Percentiles rank a stretch among this genome's conserved stretches.
These are phyloP conservation scores for Anagrus nilaparvatae DNA, from an alignment of 1,140 invertebrate species.

Conservation along the genomic window DNA sequence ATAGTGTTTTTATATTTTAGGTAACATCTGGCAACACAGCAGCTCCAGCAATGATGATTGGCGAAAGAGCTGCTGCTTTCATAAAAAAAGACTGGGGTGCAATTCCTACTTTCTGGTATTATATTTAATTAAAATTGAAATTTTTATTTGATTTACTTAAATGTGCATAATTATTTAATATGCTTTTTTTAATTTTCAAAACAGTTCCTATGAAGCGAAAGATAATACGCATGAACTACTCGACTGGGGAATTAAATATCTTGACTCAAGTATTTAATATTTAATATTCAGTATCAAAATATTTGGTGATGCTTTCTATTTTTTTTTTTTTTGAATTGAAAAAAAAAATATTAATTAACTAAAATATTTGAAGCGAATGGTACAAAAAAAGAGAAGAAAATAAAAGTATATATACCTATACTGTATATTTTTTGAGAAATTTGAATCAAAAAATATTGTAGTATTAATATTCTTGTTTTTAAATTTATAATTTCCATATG, in stretches of 20 bases:
- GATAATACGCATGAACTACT: constrained; percentile 31
- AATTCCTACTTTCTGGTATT: constrained; percentile 28
- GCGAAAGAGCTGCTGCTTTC: constrained; percentile 41
- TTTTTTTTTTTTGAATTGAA: not conserved
- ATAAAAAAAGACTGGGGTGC: constrained; percentile 40
- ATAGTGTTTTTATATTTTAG: constrained; percentile 16
- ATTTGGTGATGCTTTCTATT: constrained; percentile 22
- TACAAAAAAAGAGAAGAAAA: no score
- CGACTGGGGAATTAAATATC: constrained; percentile 33
- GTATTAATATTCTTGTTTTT: no score
- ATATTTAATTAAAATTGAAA: constrained; percentile 15
- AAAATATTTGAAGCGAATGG: no score
- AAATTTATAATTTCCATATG: no score
- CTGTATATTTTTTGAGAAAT: constrained; percentile 12
- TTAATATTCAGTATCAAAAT: no score
- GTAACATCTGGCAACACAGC: constrained; percentile 41
- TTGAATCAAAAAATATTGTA: constrained; percentile 16
- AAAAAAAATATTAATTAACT: no score
- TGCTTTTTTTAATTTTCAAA: constrained; percentile 12
- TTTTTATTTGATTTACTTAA: no score
- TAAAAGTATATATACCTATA: constrained; percentile 1
- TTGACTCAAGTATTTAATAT: constrained; percentile 30
- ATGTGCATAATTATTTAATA: no score
- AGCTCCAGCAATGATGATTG: constrained; percentile 49
- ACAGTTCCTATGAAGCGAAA: constrained; percentile 24